Conservation (phyloP, 2,797 vertebrate genomes). For the Galaxias olidus region DNA sequence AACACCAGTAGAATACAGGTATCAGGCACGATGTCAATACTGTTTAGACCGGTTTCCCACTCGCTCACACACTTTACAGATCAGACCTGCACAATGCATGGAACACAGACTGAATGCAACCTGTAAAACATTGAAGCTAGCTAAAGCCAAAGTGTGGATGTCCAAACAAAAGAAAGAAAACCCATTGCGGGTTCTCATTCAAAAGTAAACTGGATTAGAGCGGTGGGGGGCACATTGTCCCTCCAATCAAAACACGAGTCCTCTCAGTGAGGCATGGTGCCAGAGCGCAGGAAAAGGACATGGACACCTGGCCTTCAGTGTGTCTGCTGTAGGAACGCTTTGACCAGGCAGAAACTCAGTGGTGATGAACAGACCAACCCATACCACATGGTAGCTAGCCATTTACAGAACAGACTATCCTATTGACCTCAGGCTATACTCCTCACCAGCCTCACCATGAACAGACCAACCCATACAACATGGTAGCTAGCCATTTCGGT, state of each 20-base stretch:
- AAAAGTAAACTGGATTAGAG: too few species aligned
- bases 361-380: too few species aligned
- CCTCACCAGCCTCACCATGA: not conserved
- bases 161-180: not conserved
- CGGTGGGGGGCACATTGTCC: not conserved
- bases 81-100: too few species aligned
- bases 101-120: too few species aligned
- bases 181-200: too few species aligned
- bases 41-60: too few species aligned
- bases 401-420: slow-evolving; percentile 6
- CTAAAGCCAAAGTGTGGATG: too few species aligned
- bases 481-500: not conserved
- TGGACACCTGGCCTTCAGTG: slow-evolving; percentile 30
- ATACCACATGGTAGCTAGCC: too few species aligned
- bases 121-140: too few species aligned
- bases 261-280: slow-evolving; percentile 38
- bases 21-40: too few species aligned
- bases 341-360: slow-evolving; percentile 13
- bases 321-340: slow-evolving; percentile 27
- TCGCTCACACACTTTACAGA: too few species aligned
- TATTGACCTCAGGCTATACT: not conserved
- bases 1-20: too few species aligned
- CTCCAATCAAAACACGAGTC: slow-evolving; percentile 22
- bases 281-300: slow-evolving; percentile 31
- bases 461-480: not conserved